phyloP scores from a whole-genome alignment of 2,797 vertebrate species.

The Artibeus jamaicensis region DNA sequence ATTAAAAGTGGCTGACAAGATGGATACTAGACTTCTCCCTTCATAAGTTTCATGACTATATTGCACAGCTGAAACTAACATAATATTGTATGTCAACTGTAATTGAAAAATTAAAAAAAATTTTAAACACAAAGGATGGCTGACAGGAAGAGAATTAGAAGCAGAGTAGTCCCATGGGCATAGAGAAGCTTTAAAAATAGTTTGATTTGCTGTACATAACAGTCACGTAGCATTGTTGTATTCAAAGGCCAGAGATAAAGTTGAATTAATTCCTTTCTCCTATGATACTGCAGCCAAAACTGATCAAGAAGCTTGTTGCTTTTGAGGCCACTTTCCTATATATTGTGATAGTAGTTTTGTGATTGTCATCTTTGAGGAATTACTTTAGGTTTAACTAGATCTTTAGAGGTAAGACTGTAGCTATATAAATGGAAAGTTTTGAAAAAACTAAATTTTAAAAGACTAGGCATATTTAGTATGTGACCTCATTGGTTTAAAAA shows the following conservation, averaged over 20 bases:
- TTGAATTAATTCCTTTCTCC: neutral
- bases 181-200: neutral
- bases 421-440: neutral
- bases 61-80: neutral
- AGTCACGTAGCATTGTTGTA: neutral
- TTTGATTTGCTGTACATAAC: neutral
- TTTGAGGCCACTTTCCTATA: neutral
- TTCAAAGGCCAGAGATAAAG: neutral
- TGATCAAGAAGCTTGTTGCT: neutral
- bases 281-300: neutral
- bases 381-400: neutral
- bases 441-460: neutral
- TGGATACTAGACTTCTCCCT: neutral
- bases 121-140: neutral
- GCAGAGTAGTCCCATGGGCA: fast-evolving
- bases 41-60: neutral
- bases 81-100: neutral
- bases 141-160: conserved; percentile 23
- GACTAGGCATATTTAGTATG: neutral
- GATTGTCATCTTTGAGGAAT: neutral
- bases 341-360: neutral
- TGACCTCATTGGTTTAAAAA: neutral
- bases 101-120: neutral
- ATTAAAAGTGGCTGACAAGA: neutral
- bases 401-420: neutral